Base-by-base conservation (phyloP, 2,888 invertebrate species). In the Dioctria rufipes region DNA sequence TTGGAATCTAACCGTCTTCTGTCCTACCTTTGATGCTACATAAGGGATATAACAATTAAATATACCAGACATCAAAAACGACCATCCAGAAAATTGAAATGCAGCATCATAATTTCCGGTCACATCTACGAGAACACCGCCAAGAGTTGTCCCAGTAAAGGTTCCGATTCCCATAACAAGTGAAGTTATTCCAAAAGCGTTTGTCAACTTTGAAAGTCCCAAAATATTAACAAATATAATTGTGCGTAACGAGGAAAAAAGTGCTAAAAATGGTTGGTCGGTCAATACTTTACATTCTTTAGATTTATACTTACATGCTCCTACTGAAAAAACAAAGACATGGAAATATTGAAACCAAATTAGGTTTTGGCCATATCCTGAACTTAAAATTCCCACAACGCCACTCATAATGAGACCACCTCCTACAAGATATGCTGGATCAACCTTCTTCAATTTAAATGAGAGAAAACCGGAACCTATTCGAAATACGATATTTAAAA, bases 141-240 rank as follows among this genome's bases (percentile, higher is more conserved):
- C 89, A n/a, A 89, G 11, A 3, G 89, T 88, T 37, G 90, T 86
- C 69, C 95, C 95, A 61, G 94, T 88, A 8, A 94, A 91, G 0
- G 93, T 93, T 2, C 94, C 94, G 65, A 94, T 85, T 4, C 95
- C 95, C 90, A 95, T 94, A 85, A 94, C 94, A 84, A 96, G 89
- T 67, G 95, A 90, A 9, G 93, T 90, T 43, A 96, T 88, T 25
- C 95, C 95, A 87, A 95, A 95, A 40, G 94, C 94, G 87, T 94
- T 95, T 13, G 95, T 95, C 82, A 96, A 88, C 85, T 93, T 93
- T 82, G 94, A 93, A 83, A 95, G 89, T 0, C 95, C 95, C 78
- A 95, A 87, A 37, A 95, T 89, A 84, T 95, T 94, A 5, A 95
- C 95, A 80, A 95, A 91, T 77, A 96, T 91, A 75, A 95, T 92